Base-by-base conservation (phyloP, 2,113 vertebrate species). In the Hemibagrus wyckioides region DNA sequence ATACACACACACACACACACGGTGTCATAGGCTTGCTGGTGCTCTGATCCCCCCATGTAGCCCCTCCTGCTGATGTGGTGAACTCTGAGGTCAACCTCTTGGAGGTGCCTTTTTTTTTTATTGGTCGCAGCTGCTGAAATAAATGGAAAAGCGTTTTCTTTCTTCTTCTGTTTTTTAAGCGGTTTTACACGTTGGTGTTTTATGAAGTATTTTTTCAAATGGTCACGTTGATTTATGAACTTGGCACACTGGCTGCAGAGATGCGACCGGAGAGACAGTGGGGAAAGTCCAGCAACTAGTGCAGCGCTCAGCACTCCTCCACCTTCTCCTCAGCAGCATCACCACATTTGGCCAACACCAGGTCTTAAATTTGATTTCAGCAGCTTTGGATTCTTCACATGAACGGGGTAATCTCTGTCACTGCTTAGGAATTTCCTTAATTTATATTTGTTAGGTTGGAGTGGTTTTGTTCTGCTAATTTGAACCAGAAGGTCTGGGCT, bases 401-500 rank as follows among this genome's bases (percentile, higher is more conserved):
- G 89, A 89, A 91, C 87, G 87, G 89, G 11, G 69, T 88, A 85
- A 84, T 92, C 90, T 93, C 91, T 94, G 93, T 95, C 94, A 94
- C 91, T 89, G 90, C 91, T 90, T 90, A 91, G 92, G 92, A 94
- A 94, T 95, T 90, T 95, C 90, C 89, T 87, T 92, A 94, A 94
- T 94, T 93, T 95, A 93, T 94, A 90, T 92, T 90, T 92, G 91
- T 94, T 92, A 88, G 92, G 89, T 92, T 93, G 93, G 92, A 94
- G 91, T 90, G 91, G 90, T 93, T 89, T 91, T 94, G 93, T 94
- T 92, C 91, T 86, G 92, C 92, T 94, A 93, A 95, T 94, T 93
- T 90, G 91, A 94, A 93, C 92, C 93, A 93, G 92, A 92, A 92
- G 90, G 91, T 92, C 92, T 91, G 86, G 75, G 91, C 94, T 94